Evolutionary conservation across 2,797 vertebrate species (phyloP), one percentile per base, ranked within the genome.

Genomic region (Smutsia temminckii): DNA sequence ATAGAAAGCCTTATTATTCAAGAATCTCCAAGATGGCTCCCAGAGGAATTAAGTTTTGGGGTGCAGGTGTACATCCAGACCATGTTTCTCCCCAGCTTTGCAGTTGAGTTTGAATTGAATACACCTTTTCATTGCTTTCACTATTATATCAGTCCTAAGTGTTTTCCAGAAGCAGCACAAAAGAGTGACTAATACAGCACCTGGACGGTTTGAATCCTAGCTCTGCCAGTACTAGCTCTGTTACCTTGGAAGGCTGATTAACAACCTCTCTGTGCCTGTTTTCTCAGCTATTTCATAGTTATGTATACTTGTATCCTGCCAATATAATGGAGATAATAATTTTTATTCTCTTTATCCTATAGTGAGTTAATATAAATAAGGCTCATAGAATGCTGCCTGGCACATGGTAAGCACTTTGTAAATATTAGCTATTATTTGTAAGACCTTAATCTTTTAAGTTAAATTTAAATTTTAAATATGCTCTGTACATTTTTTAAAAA

Each of bases 401-500:
- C 55, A 84, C 42, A 40, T 32, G 40, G 61, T 32, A 93, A 81
- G 2, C 32, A 49, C 18, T 88, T 53, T 53, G 13, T 64, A 88
- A 89, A 81, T 81, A 85, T 57, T 55, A 88, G 8, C 29, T 75
- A 9, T 91, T 89, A 64, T 59, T 80, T 40, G 59, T 11, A 90
- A 94, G 66, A 84, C 13, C 29, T 94, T 72, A 64, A 63, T 5
- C 51, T 81, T 80, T 84, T 5, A 34, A 81, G 72, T 91, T 75
- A 71, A 85, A 63, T 75, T 89, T 85, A 94, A 77, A 66, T 91
- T 80, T 79, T 46, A 75, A 96, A 78, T 53, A 25, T 64, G 27
- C 27, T 53, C 8, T 86, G 1, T 61, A 57, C 5, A 91, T 53
- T 66, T 42, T 80, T 59, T 40, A 71, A 34, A 75, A 84, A 17